phyloP scores from a whole-genome alignment of 1,140 invertebrate genomes.

The Drosophila funebris region DNA sequence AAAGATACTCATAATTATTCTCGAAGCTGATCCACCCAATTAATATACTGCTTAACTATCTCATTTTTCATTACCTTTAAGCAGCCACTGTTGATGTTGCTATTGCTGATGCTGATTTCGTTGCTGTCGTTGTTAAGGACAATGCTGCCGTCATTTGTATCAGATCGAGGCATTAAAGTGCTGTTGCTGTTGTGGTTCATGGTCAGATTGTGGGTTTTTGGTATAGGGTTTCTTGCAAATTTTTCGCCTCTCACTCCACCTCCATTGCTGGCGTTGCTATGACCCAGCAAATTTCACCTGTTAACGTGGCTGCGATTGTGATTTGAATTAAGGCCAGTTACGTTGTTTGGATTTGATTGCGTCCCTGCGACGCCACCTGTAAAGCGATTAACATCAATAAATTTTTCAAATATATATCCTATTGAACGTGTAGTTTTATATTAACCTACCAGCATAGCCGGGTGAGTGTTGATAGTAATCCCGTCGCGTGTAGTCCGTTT shows the following conservation, averaged over 20 bases:
- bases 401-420: neutral
- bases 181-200: constrained; percentile 46
- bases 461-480: constrained; percentile 82
- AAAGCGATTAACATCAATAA: neutral
- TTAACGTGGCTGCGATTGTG: constrained; percentile 83
- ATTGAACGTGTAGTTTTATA: neutral
- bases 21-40: neutral
- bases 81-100: constrained; percentile 29
- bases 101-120: constrained; percentile 36
- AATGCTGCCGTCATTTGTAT: constrained; percentile 35
- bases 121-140: constrained; percentile 24
- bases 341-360: constrained; percentile 67
- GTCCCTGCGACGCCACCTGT: constrained; percentile 39
- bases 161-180: constrained; percentile 36
- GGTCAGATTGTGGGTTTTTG: constrained; percentile 53
- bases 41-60: neutral
- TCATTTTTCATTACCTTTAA: constrained; percentile 40
- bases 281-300: constrained; percentile 79
- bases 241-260: constrained; percentile 37
- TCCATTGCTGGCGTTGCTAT: constrained; percentile 43
- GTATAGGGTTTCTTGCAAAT: constrained; percentile 49
- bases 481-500: constrained; percentile 70
- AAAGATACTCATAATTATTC: constrained; percentile 32
- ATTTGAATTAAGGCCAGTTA: constrained; percentile 69
- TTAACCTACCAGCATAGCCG: constrained; percentile 60